These are phyloP conservation scores for Esox masquinongy DNA, from an alignment of 2,797 vertebrate genomes.

Conservation along the genomic window DNA sequence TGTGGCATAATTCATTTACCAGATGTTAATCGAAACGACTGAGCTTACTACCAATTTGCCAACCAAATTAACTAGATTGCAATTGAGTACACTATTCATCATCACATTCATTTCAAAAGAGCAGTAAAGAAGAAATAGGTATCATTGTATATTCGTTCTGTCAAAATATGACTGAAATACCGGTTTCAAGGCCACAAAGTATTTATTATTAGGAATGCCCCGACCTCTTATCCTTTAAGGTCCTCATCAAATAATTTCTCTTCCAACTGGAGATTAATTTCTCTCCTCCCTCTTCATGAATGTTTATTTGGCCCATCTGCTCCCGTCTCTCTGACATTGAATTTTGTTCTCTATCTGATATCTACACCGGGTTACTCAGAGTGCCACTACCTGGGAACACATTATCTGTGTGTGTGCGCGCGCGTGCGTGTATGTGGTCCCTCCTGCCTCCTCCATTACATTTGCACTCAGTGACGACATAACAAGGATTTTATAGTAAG, in stretches of 20 bases:
- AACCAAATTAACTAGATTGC: too few species aligned
- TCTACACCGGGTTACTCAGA: not conserved
- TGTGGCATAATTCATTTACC: not conserved
- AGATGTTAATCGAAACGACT: not conserved
- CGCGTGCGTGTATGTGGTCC: conserved; percentile 22
- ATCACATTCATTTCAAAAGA: not conserved
- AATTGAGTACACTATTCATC: not conserved
- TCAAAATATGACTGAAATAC: not conserved
- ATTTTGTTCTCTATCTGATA: not conserved
- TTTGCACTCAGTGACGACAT: conserved; percentile 19
- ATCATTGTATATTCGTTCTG: not conserved
- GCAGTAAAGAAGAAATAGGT: not conserved
- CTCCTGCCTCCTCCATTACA: conserved; percentile 39
- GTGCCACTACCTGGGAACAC: not conserved
- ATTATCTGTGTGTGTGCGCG: not conserved
- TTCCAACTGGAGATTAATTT: not conserved
- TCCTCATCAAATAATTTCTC: not conserved
- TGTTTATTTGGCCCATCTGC: not conserved
- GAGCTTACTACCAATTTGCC: not conserved
- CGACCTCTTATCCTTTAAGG: not conserved
- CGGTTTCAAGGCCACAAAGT: not conserved
- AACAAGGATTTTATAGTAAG: not conserved
- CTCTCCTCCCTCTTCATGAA: not conserved
- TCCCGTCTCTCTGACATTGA: not conserved
- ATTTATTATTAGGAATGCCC: not conserved